Conservation (phyloP, 2,797 vertebrate genomes). For the Discoglossus pictus region DNA sequence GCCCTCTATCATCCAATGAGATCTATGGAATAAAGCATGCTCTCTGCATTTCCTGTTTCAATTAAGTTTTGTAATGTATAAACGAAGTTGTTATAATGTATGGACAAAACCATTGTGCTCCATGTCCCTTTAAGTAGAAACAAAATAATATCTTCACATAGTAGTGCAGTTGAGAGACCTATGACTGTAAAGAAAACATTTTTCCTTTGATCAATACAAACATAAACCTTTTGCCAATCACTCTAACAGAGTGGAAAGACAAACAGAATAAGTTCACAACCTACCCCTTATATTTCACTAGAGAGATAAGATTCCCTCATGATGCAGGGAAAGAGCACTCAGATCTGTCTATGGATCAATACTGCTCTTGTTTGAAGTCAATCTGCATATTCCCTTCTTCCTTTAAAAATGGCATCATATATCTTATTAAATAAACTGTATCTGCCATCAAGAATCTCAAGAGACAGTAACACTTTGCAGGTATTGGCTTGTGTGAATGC, state of each 20-base stretch:
- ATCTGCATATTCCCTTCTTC: not conserved
- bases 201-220: constrained; percentile 1
- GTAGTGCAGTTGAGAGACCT: no score
- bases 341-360: not conserved
- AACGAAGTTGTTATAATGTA: no score
- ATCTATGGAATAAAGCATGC: no score
- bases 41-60: no score
- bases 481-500: no score
- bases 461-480: no score
- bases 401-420: constrained; percentile 43
- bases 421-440: constrained; percentile 43
- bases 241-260: constrained; percentile 1
- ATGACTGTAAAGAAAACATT: no score
- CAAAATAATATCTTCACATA: no score
- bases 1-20: no score
- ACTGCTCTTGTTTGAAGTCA: not conserved
- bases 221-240: not conserved
- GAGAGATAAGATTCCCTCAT: constrained; percentile 13
- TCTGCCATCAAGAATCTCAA: not conserved
- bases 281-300: constrained; percentile 21
- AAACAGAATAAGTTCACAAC: constrained; percentile 18
- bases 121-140: no score
- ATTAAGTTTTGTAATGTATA: no score
- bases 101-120: no score
- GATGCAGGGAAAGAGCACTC: constrained; percentile 1